phyloP scores from a whole-genome alignment of 2,113 vertebrate species.

The Casuarius casuarius region DNA sequence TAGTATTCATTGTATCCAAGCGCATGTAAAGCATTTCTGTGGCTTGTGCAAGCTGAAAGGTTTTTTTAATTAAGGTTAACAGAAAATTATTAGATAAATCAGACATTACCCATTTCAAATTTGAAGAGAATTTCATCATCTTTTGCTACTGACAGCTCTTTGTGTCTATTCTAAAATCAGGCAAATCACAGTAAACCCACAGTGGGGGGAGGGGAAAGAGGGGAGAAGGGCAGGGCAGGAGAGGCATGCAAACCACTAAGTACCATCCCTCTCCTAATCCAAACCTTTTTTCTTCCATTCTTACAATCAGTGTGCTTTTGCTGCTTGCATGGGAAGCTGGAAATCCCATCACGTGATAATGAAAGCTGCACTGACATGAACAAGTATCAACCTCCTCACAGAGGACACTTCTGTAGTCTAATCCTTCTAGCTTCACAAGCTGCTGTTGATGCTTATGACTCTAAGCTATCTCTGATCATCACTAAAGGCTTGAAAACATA shows the following conservation, averaged over 20 bases:
- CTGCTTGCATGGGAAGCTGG: neutral
- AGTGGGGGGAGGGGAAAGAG: no score
- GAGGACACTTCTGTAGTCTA: neutral
- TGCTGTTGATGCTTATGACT: neutral
- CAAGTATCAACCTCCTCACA: neutral
- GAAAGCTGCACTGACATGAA: neutral
- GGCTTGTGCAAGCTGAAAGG: conserved; percentile 91
- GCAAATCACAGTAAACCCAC: neutral
- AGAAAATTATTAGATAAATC: neutral
- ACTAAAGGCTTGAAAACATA: neutral
- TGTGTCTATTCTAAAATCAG: neutral
- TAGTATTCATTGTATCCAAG: conserved; percentile 97
- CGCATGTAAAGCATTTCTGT: conserved; percentile 98
- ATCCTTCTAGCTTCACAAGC: neutral
- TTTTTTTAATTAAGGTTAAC: conserved; percentile 76
- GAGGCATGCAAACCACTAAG: no score
- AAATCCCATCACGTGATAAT: neutral
- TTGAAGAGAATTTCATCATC: neutral
- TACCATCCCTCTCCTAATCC: neutral
- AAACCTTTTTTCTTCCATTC: neutral
- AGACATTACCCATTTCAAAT: neutral
- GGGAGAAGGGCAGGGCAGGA: neutral
- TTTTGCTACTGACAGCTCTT: neutral
- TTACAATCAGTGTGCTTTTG: neutral
- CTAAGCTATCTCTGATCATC: neutral